Conservation (phyloP, 2,888 invertebrate genomes). For the Petrophora chlorosata region DNA sequence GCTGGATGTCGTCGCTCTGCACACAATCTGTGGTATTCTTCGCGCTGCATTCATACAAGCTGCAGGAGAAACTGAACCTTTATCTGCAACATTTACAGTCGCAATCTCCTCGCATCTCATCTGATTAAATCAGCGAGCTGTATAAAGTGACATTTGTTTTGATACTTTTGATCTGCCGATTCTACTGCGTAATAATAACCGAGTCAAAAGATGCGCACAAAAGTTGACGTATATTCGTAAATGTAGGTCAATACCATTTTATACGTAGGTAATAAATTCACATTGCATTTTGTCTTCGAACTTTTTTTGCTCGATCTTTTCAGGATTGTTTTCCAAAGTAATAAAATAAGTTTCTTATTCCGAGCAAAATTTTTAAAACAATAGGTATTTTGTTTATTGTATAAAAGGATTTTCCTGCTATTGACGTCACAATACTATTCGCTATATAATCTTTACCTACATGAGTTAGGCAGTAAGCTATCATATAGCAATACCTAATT, state of each 20-base stretch:
- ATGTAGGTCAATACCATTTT: constrained; percentile 35
- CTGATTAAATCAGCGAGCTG: constrained; percentile 6
- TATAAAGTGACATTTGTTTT: constrained; percentile 34
- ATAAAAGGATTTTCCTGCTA: neutral
- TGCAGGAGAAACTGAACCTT: constrained; percentile 32
- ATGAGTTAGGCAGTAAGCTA: too few species aligned
- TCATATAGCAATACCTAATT: too few species aligned
- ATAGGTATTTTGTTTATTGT: too few species aligned
- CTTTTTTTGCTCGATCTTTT: neutral
- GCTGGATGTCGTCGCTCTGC: constrained; percentile 42
- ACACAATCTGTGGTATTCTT: constrained; percentile 48
- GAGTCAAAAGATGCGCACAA: constrained; percentile 27
- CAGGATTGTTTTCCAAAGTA: too few species aligned
- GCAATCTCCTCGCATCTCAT: neutral
- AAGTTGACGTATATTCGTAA: constrained; percentile 24
- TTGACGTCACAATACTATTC: constrained; percentile 2
- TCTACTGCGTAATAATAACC: constrained; percentile 56
- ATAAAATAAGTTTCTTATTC: too few species aligned
- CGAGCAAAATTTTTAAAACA: too few species aligned
- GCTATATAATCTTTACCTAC: too few species aligned
- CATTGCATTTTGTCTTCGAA: constrained; percentile 5
- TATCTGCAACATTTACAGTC: neutral
- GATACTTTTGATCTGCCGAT: constrained; percentile 51
- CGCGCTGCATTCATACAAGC: constrained; percentile 35
- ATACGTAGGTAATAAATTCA: constrained; percentile 21